Evolutionary conservation across 2,888 invertebrate species (phyloP), one percentile per base, ranked within the genome.

Genomic region (Meteorus cinctellus): DNA sequence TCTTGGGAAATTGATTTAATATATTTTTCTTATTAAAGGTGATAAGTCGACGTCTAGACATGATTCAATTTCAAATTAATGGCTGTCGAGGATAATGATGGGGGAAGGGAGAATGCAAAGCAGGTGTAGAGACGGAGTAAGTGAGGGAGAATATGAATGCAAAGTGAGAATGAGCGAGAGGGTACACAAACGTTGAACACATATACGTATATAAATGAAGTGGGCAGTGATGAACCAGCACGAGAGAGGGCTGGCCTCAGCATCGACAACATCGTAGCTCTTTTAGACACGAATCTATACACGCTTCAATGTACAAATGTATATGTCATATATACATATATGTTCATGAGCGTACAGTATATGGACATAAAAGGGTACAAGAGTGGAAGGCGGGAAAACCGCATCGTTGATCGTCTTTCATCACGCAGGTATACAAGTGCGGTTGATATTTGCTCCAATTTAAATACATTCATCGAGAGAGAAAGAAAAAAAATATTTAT

Each of bases 191-290:
- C 36, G 63, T 60, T 34, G n/a, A 59, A 67, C 51, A 55, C 41
- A 48, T 73, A 41, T 73, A 73, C 51, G 48, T 62, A 41, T 48
- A 41, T 41, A 55, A 24, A 41, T 48, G 74, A 55, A 55, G 55
- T 65, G 24, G 74, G 59, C 45, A 68, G 67, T 65, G 36, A 69
- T 73, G 73, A 73, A 75, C 74, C 74, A 74, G 70, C 51, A 34
- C 74, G 66, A 71, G 74, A 74, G 71, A 74, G 60, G 60, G 71
- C 78, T 80, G 78, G 78, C 80, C 80, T 75, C 78, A 76, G 69
- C 51, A 51, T 62, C 31, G 31, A 73, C 72, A 72, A 67, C 45
- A 48, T 69, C 71, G 69, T 19, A 48, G 69, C 66, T 48, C 48
- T 41, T 31, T 55, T 55, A 55, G 63, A 41, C 27, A 36, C 72